Evolutionary conservation across 1,140 invertebrate genomes (phyloP), one percentile per base, ranked within the genome.

Genomic region (Drosophila equinoxialis): DNA sequence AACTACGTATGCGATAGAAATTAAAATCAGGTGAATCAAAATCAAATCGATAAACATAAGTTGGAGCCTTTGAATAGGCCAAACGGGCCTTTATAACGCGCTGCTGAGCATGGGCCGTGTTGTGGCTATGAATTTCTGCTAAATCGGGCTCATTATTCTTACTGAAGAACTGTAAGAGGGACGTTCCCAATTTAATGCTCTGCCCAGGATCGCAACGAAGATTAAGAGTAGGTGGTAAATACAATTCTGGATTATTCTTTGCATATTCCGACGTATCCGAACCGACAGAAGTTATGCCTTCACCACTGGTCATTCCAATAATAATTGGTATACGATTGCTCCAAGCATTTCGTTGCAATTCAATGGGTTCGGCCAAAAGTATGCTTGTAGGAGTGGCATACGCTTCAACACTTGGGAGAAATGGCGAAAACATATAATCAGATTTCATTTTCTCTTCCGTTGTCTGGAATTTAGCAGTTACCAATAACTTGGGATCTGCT

Each of bases 11-110:
- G 30, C 67, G 74, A 68, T 90, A 79, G 26, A 91, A 72, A 67
- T 92, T 92, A 3, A 79, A 84, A 45, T 77, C 78, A 4, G 74
- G 65, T 0, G 92, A 91, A 45, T 93, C 90, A 39, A 93, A 83
- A 37, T 91, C 86, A 71, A 93, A 93, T 62, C 92, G 85, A 65
- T 93, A 93, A 0, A 93, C 71, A 79, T 92, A 93, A 1, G 92
- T 91, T 1, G 92, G 84, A 20, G 86, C 83, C 70, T 63, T 45
- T 14, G 65, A 71, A 37, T 90, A 85, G 17, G 84, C 58, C 17
- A 80, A 64, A 20, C 92, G 87, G 0, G 90, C 71, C 39, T 69
- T 65, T 1, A 93, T 59, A 14, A 89, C 35, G n/a, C 89, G 79
- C 17, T 92, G 73, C 62, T 91, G 83, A 3, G 72, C 65, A 58